A percentile compares a stretch with the other conserved stretches of the same genome.
Conservation (phyloP, 2,888 invertebrate genomes). For the Epinotia nisella region DNA sequence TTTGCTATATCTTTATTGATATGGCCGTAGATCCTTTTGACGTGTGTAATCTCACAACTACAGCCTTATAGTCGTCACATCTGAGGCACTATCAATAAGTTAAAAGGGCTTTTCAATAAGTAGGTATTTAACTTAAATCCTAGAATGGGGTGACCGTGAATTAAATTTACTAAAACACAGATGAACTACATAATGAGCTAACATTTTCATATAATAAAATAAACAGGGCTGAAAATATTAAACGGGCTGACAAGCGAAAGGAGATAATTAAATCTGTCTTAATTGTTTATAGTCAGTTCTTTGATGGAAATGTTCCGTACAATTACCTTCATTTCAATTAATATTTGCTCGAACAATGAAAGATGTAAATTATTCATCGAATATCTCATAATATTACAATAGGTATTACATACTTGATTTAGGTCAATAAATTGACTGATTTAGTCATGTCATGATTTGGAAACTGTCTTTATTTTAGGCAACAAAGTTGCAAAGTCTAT, state of each 20-base stretch:
- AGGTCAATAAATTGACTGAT: too few relatives aligned
- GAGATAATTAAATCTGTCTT: constrained; percentile 21
- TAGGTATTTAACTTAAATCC: too few relatives aligned
- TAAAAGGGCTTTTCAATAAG: too few relatives aligned
- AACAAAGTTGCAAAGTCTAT: neutral
- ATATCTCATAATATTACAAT: neutral
- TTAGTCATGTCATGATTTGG: neutral
- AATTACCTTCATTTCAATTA: constrained; percentile 5
- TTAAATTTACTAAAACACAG: neutral
- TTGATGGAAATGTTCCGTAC: constrained; percentile 3
- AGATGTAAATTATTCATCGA: neutral
- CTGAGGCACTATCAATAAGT: too few relatives aligned
- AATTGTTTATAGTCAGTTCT: constrained; percentile 10
- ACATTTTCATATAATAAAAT: neutral
- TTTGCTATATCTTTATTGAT: too few relatives aligned
- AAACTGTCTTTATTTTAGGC: neutral
- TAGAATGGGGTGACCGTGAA: neutral
- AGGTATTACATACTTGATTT: too few relatives aligned
- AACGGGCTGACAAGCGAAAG: neutral
- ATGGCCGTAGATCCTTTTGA: too few relatives aligned
- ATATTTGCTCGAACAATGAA: constrained; percentile 9
- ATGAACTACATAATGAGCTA: neutral
- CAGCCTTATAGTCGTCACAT: too few relatives aligned
- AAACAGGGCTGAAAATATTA: neutral
- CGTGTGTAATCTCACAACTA: too few relatives aligned